Conservation (phyloP, 2,888 invertebrate species). For the Aporophyla nigra region DNA sequence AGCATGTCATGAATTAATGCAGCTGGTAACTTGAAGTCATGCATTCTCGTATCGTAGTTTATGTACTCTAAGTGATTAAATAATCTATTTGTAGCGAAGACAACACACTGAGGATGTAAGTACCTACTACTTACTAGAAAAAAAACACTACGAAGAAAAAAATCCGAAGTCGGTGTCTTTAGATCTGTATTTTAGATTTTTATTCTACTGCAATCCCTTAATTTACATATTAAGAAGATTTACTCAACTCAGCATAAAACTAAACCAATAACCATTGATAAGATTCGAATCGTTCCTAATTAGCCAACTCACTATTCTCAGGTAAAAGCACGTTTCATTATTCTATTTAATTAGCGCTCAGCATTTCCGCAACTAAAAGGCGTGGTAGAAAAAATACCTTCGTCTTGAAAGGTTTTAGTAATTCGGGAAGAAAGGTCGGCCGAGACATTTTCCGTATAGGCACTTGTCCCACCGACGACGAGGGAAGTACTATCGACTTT, state of each 20-base stretch:
- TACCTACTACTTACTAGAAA: too few relatives aligned
- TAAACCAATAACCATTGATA: neutral
- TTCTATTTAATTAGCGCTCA: constrained; percentile 14
- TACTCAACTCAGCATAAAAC: neutral
- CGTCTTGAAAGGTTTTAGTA: constrained; percentile 3
- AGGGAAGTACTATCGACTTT: too few relatives aligned
- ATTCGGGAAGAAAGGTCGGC: constrained; percentile 1
- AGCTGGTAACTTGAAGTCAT: neutral
- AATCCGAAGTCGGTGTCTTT: too few relatives aligned
- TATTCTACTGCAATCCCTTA: neutral
- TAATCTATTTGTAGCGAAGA: neutral
- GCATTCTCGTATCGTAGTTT: neutral
- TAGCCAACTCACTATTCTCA: neutral
- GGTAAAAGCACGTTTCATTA: constrained; percentile 21
- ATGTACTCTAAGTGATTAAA: neutral
- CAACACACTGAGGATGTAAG: too few relatives aligned
- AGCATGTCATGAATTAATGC: constrained; percentile 20
- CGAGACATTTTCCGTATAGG: constrained; percentile 17
- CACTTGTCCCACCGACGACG: too few relatives aligned
- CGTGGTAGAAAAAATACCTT: constrained; percentile 19
- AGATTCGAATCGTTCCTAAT: neutral
- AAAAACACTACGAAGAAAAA: too few relatives aligned
- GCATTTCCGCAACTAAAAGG: constrained; percentile 11
- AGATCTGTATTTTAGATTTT: too few relatives aligned
- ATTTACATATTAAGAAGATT: neutral